Evolutionary conservation across 2,888 invertebrate genomes (phyloP).

Genomic region (Cerastis rubricosa): DNA sequence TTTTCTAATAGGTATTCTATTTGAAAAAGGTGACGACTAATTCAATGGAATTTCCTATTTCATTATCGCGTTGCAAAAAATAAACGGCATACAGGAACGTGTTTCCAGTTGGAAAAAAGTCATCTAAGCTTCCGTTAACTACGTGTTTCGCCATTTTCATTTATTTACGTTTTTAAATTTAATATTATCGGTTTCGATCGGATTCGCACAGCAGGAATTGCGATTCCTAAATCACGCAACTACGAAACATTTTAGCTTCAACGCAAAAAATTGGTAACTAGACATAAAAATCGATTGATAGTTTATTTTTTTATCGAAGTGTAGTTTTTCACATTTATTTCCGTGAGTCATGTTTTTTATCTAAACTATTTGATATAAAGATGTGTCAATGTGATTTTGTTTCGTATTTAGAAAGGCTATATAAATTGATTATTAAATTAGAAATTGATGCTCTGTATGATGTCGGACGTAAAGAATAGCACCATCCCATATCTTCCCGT

Average conservation of each 20-base stretch:
- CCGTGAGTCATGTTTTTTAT: background rate
- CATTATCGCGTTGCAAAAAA: slow-evolving; percentile 28
- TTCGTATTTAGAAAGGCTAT: too few species aligned
- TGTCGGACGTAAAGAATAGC: too few species aligned
- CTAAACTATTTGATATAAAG: background rate
- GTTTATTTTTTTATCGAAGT: slow-evolving; percentile 6
- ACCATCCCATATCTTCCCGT: too few species aligned
- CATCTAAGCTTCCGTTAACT: slow-evolving; percentile 18
- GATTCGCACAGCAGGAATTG: slow-evolving; percentile 40
- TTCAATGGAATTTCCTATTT: slow-evolving; percentile 40
- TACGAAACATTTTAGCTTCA: background rate
- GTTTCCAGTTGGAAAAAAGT: slow-evolving; percentile 23
- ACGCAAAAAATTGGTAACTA: slow-evolving; percentile 18
- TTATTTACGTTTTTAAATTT: slow-evolving; percentile 35
- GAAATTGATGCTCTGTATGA: too few species aligned
- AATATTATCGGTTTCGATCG: slow-evolving; percentile 7
- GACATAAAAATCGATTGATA: background rate
- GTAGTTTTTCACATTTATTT: background rate
- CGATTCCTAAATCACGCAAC: slow-evolving; percentile 8
- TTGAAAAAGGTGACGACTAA: slow-evolving; percentile 34
- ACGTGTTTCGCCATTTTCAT: slow-evolving; percentile 23
- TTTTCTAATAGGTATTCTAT: slow-evolving; percentile 7
- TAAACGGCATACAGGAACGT: background rate
- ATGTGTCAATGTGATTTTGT: background rate
- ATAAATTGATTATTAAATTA: too few species aligned